phyloP scores from a whole-genome alignment of 1,140 invertebrate species.

The Globodera rostochiensis region DNA sequence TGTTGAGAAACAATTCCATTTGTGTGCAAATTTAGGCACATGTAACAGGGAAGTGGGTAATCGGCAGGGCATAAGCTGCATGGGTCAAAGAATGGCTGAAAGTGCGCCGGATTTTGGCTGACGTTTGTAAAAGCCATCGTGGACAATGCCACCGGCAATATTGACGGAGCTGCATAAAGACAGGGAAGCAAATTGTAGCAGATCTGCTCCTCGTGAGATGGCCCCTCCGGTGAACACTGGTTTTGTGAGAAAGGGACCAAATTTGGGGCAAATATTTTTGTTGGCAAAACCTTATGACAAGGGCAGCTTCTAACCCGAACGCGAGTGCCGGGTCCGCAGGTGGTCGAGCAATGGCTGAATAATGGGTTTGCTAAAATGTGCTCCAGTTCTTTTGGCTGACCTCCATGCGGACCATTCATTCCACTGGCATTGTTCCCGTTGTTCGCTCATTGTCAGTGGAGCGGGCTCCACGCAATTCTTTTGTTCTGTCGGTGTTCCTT shows the following conservation, averaged over 20 bases:
- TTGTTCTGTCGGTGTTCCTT: conserved; percentile 21
- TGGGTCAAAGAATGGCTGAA: conserved; percentile 8
- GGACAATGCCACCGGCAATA: neutral
- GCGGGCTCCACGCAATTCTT: neutral
- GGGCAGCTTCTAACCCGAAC: conserved; percentile 3
- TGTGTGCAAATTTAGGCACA: conserved; percentile 18
- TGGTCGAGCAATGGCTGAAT: conserved; percentile 19
- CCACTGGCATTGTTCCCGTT: conserved; percentile 5
- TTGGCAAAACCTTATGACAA: neutral
- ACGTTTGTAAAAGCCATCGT: neutral
- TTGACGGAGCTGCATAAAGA: neutral
- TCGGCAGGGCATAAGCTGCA: conserved; percentile 18
- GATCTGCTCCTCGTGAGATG: conserved; percentile 9
- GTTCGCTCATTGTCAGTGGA: neutral
- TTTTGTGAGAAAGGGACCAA: neutral
- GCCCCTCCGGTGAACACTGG: neutral
- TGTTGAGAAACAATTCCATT: neutral
- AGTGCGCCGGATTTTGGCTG: neutral
- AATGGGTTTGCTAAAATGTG: neutral
- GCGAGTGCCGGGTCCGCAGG: conserved; percentile 15
- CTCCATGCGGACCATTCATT: conserved; percentile 29
- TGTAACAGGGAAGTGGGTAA: conserved; percentile 23
- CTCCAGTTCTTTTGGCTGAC: neutral
- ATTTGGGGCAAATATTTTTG: too few relatives aligned
- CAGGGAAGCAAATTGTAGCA: conserved; percentile 31